phyloP scores from a whole-genome alignment of 2,113 vertebrate genomes.

The Centropus bengalensis region DNA sequence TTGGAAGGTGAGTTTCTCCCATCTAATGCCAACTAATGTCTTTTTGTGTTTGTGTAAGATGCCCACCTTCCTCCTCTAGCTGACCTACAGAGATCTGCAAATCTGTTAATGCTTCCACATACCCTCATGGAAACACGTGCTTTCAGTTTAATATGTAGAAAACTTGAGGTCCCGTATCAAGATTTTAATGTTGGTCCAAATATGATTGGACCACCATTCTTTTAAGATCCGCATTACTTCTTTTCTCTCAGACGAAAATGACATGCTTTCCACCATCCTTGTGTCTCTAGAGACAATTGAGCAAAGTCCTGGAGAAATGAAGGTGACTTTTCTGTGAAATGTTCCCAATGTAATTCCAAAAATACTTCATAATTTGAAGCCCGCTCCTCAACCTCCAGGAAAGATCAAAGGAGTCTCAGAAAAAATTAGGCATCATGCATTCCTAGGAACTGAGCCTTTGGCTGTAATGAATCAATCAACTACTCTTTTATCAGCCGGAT shows the following conservation, averaged over 20 bases:
- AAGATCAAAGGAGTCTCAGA: constrained; percentile 43
- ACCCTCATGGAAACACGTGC: not conserved
- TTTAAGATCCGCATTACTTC: not conserved
- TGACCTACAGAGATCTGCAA: not conserved
- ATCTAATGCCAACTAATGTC: not conserved
- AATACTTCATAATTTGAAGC: constrained; percentile 45
- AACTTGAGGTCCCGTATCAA: not conserved
- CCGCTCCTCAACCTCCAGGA: constrained; percentile 26
- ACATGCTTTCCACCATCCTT: not conserved
- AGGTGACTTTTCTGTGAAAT: constrained; percentile 45
- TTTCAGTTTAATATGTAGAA: not conserved
- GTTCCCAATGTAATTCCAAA: constrained; percentile 30
- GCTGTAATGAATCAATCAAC: constrained; percentile 37
- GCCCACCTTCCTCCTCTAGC: not conserved
- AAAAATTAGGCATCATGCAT: constrained; percentile 24
- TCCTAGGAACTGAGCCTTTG: constrained; percentile 48
- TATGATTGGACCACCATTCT: not conserved
- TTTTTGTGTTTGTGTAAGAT: not conserved
- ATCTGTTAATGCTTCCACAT: not conserved
- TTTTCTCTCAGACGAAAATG: not conserved
- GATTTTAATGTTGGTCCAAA: not conserved
- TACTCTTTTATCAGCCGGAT: constrained; percentile 33
- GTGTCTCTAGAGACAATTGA: not conserved
- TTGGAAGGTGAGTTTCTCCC: not conserved
- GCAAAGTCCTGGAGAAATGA: not conserved